Percentiles rank a stretch among this genome's conserved stretches.
Conservation (phyloP, 2,797 vertebrate genomes). For the Clarias laeviceps region DNA sequence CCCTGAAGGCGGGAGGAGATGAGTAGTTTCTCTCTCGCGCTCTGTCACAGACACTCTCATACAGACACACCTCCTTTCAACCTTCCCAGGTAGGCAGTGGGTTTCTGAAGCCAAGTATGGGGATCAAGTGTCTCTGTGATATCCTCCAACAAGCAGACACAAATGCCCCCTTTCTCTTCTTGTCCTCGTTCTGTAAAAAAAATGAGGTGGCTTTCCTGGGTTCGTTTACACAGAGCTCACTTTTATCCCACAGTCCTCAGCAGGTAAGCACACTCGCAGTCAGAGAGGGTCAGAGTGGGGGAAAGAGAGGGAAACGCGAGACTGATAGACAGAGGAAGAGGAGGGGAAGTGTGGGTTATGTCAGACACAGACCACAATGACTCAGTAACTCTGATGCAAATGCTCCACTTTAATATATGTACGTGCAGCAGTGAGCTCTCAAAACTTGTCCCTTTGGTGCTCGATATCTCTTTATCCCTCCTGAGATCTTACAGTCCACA, state of each 20-base stretch:
- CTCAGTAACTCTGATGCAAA: slow-evolving; percentile 39
- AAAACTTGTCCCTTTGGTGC: slow-evolving; percentile 4
- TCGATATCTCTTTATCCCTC: slow-evolving; percentile 2
- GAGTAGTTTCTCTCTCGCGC: neutral
- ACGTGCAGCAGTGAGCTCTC: neutral
- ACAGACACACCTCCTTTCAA: slow-evolving; percentile 22
- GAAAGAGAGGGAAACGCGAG: neutral
- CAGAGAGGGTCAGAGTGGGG: neutral
- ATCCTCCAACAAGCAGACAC: slow-evolving; percentile 33
- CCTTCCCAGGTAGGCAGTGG: slow-evolving; percentile 34
- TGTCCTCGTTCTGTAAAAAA: neutral
- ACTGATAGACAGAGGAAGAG: slow-evolving; percentile 4
- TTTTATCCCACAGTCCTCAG: slow-evolving; percentile 26
- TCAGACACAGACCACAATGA: slow-evolving; percentile 66
- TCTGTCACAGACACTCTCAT: neutral
- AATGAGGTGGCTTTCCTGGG: neutral
- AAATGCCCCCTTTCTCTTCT: slow-evolving; percentile 16
- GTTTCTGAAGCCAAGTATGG: neutral
- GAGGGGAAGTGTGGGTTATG: slow-evolving; percentile 66
- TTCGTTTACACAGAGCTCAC: slow-evolving; percentile 35
- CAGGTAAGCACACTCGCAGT: slow-evolving; percentile 17
- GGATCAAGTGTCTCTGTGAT: slow-evolving; percentile 35
- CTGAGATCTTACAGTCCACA: neutral
- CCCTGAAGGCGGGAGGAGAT: slow-evolving; percentile 49
- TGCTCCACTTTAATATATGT: neutral